Base-by-base conservation (phyloP, 2,888 invertebrate species). In the Drosophila nr. perissopoda region DNA sequence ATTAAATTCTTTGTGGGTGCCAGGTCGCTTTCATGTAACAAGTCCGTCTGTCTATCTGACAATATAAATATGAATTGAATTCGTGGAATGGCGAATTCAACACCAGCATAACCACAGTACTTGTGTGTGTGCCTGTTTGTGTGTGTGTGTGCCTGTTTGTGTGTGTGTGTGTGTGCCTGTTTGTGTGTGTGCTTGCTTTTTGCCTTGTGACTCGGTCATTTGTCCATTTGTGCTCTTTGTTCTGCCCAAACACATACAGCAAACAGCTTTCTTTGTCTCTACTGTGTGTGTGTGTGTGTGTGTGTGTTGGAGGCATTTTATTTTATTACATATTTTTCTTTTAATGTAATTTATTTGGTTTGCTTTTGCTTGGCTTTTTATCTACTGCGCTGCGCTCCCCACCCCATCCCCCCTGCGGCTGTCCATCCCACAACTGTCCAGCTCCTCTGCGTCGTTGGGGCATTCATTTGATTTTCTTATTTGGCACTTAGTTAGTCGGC, bases 301-400 rank as follows among this genome's bases (percentile, higher is more conserved):
- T 59, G 63, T 31, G 53, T 33, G 51, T 42, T 61, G 54, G 31
- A 58, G 58, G 67, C 73, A 83, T 86, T 82, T 78, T 75, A 78
- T 79, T 87, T 84, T 85, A 82, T 87, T 87, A 87, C 82, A 82
- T 84, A 87, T 82, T 84, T 82, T 88, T 86, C 87, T 76, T 76
- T 88, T 87, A 88, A 88, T 88, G 76, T 88, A 83, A 83, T 83
- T 88, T 88, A 83, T 83, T 88, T 88, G 73, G 82, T 83, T 83
- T 78, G 75, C 72, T 67, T 87, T 68, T 73, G 63, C 36, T 16
- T 70, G 71, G 51, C 57, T 63, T 73, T 71, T 45, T 74, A 67
- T 82, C 67, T 68, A 36, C 62, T 52, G 31, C 29, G 21, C 54
- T 40, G 53, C 49, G 10, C 18, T n/a, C 54, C 10, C 4, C 25